phyloP scores from a whole-genome alignment of 37 sponge, comb jelly and placozoan genomes.

The Geodia barretti region DNA sequence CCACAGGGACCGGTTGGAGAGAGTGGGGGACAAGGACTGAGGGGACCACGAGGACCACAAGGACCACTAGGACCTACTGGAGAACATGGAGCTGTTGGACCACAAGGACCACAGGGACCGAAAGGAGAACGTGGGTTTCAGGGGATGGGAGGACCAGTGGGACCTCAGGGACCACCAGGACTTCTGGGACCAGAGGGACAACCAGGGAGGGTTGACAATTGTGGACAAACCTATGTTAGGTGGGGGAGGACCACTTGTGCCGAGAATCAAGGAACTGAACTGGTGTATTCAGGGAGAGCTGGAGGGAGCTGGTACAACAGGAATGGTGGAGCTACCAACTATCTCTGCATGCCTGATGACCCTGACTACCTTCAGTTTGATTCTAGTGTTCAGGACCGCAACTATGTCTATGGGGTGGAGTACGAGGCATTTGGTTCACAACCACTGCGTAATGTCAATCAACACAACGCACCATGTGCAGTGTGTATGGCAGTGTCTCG shows the following conservation, averaged over 20 bases:
- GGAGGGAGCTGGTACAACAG: neutral
- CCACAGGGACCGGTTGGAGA: conserved; percentile 6
- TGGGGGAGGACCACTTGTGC: too few relatives aligned
- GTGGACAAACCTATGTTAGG: too few relatives aligned
- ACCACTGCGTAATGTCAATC: neutral
- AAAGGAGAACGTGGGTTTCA: neutral
- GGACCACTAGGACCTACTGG: conserved; percentile 36
- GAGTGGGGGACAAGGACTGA: too few relatives aligned
- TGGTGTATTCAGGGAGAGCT: conserved; percentile 26
- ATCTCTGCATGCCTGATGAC: conserved; percentile 35
- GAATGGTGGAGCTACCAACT: conserved; percentile 30
- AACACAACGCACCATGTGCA: conserved; percentile 52
- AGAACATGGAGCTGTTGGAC: too few relatives aligned
- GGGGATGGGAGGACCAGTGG: conserved; percentile 12
- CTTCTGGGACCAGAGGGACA: too few relatives aligned
- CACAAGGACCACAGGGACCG: neutral
- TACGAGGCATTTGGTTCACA: too few relatives aligned
- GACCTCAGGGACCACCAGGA: neutral
- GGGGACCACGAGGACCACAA: too few relatives aligned
- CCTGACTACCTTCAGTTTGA: conserved; percentile 29
- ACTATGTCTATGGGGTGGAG: conserved; percentile 37
- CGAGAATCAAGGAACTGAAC: neutral
- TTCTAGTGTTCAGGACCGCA: conserved; percentile 9
- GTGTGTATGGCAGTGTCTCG: conserved; percentile 42
- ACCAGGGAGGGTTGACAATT: too few relatives aligned